These are phyloP conservation scores for Synchiropus splendidus DNA, from an alignment of 2,113 vertebrate genomes.

Conservation along the genomic window DNA sequence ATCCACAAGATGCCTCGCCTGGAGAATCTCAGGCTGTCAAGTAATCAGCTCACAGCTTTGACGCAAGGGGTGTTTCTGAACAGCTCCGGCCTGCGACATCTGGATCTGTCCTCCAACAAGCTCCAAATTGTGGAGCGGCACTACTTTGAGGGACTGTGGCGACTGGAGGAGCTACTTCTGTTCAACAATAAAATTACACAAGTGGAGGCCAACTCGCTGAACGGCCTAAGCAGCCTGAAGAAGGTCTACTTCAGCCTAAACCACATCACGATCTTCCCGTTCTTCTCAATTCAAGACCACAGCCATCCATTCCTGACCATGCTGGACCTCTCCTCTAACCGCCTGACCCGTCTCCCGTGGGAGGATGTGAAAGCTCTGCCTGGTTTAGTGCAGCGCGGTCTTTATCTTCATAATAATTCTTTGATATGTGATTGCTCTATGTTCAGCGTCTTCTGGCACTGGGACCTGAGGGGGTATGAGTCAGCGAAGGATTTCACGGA, in stretches of 20 bases:
- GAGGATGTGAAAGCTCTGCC: conserved; percentile 77
- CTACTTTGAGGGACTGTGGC: conserved; percentile 75
- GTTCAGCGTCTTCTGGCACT: conserved; percentile 77
- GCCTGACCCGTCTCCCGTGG: conserved; percentile 71
- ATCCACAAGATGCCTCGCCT: conserved; percentile 69
- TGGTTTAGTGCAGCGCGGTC: conserved; percentile 71
- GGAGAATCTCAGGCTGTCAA: conserved; percentile 73
- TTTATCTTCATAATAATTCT: conserved; percentile 91
- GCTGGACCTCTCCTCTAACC: conserved; percentile 90
- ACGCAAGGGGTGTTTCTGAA: conserved; percentile 69
- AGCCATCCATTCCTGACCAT: conserved; percentile 74
- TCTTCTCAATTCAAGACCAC: conserved; percentile 73
- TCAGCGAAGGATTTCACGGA: conserved; percentile 74
- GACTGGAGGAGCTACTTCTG: conserved; percentile 84
- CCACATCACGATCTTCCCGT: conserved; percentile 81
- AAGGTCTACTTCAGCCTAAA: conserved; percentile 91
- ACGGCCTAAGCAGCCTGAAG: conserved; percentile 67
- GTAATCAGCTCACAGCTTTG: conserved; percentile 75
- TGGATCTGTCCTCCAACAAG: conserved; percentile 89
- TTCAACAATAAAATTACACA: conserved; percentile 80
- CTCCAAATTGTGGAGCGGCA: conserved; percentile 67
- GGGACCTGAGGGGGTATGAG: conserved; percentile 75
- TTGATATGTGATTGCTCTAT: conserved; percentile 80
- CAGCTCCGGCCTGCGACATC: conserved; percentile 69
- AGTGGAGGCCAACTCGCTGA: conserved; percentile 71